Conservation (phyloP, 2,113 vertebrate genomes). For the Noturus placidus region DNA sequence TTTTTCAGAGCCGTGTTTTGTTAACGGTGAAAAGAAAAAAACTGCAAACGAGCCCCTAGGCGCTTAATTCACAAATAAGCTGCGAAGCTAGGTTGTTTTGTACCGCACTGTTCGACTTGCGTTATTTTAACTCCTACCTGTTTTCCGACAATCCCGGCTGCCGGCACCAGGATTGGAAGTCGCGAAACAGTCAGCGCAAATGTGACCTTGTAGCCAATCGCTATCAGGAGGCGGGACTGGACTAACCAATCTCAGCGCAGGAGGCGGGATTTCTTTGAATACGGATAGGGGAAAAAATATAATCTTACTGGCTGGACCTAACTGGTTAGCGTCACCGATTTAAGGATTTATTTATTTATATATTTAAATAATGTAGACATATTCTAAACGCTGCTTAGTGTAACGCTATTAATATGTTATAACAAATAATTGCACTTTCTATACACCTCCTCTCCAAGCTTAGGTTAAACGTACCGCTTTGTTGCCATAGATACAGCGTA, state of each 20-base stretch:
- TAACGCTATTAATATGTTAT: neutral
- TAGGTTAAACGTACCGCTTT: neutral
- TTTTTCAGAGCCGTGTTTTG: neutral
- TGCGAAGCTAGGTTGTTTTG: neutral
- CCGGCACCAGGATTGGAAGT: neutral
- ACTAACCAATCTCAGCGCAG: neutral
- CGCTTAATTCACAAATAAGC: neutral
- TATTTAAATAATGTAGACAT: neutral
- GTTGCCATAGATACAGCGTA: slow-evolving; percentile 51
- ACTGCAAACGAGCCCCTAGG: too few species aligned
- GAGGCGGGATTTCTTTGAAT: neutral
- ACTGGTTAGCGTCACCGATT: slow-evolving; percentile 1
- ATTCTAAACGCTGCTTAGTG: too few species aligned
- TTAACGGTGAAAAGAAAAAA: neutral
- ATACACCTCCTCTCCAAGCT: neutral
- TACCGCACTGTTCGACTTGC: neutral
- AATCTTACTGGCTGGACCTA: neutral
- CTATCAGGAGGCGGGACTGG: neutral
- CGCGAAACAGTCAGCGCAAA: neutral
- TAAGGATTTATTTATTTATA: neutral
- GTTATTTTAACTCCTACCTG: neutral
- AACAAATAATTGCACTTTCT: neutral
- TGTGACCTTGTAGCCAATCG: neutral
- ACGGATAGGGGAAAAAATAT: neutral
- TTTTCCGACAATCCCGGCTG: neutral